A percentile compares a stretch with the other conserved stretches of the same genome.
phyloP scores from a whole-genome alignment of 2,888 invertebrate species.

The Fabriciana adippe region DNA sequence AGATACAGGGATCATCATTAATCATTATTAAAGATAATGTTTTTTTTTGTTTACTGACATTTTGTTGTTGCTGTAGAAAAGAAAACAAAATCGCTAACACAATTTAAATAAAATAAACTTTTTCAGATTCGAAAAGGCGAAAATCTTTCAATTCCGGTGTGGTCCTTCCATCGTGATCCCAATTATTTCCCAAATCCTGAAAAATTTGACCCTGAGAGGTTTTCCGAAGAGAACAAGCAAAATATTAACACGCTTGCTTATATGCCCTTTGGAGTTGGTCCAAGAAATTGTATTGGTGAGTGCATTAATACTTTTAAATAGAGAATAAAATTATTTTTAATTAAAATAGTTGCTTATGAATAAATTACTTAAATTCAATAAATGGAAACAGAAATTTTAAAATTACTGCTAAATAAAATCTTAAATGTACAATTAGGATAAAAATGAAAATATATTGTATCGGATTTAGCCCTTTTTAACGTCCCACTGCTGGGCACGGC shows the following conservation, averaged over 20 bases:
- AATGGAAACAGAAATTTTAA: no score
- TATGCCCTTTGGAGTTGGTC: conserved; percentile 81
- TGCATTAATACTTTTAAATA: neutral
- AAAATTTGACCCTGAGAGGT: conserved; percentile 61
- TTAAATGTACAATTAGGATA: neutral
- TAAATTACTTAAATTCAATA: no score
- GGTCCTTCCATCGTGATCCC: conserved; percentile 55
- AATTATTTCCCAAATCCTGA: conserved; percentile 54
- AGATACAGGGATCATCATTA: no score
- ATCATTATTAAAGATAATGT: no score
- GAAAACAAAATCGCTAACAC: no score
- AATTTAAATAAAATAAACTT: neutral
- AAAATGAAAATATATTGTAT: neutral
- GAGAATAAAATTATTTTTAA: no score
- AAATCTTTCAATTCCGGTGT: conserved; percentile 60
- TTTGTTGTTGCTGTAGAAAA: no score
- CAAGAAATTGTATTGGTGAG: conserved; percentile 78
- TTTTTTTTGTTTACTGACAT: no score
- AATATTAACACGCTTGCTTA: conserved; percentile 57
- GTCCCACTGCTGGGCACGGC: no score
- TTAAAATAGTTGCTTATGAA: no score
- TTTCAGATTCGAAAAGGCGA: conserved; percentile 59
- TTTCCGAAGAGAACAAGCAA: conserved; percentile 67
- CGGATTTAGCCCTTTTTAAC: no score
- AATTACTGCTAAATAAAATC: no score